Base-by-base conservation (phyloP, 2,797 vertebrate genomes). In the Sphenopsis melanotis region DNA sequence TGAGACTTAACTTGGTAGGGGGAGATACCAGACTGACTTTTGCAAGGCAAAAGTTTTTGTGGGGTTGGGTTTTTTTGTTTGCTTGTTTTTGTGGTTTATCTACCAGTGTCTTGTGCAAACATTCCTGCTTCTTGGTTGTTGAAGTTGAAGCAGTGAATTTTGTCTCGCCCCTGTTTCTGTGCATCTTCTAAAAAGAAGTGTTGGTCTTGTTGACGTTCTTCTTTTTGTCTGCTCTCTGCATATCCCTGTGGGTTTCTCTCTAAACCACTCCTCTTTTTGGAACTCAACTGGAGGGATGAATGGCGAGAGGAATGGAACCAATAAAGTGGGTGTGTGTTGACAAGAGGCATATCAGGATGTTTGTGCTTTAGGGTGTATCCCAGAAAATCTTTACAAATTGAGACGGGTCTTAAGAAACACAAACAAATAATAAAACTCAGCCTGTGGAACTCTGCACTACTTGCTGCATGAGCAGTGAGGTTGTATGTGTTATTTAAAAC, bases 271-370 rank as follows among this genome's bases (percentile, higher is more conserved):
- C 16, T 75, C 11, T 53, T 49, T 46, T 41, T 64, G 53, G 24
- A 87, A 34, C 13, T 46, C 7, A 21, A 0, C 42, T 86, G 41
- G 57, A 34, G 42, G 85, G 15, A 9, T 80, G 41, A 75, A 19
- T 11, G 8, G 20, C 21, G 9, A 61, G 8, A 21, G 3, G 11
- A 75, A 7, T 60, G 23, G 37, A 79, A 26, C 14, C 9, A 30
- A 4, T 23, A 8, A 60, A 64, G 13, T 17, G n/a, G 5, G 1
- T 26, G 4, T 2, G 0, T 47, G 15, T n/a, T 64, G 46, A 30
- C 10, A 21, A 36, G 13, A 13, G 23, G n/a, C 30, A 2, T 44
- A 6, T 36, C 15, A 44, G 26, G 5, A 3, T 36, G 21, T 36
- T 50, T 23, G 6, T 83, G 24, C 53, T 63, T 60, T 59, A 55